Evolutionary conservation across 2,113 vertebrate genomes (phyloP).

Genomic region (Pampusana beccarii): DNA sequence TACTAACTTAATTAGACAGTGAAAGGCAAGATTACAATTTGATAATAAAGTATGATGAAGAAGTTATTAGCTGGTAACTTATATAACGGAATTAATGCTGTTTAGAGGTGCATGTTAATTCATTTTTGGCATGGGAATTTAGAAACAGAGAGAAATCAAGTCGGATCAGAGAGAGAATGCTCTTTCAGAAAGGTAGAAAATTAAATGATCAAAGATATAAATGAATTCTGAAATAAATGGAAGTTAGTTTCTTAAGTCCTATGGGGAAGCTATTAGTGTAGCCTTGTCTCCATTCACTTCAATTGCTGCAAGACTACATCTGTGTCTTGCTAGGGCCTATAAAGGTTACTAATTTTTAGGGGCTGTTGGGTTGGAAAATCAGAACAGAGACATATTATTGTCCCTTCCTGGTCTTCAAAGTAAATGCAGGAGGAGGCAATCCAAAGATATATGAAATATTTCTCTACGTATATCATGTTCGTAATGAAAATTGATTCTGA

Average conservation of each 20-base stretch:
- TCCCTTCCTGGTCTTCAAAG: background rate
- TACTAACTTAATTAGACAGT: background rate
- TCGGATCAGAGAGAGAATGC: background rate
- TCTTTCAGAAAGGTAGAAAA: background rate
- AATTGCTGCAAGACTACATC: background rate
- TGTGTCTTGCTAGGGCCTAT: background rate
- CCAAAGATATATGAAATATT: background rate
- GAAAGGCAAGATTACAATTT: background rate
- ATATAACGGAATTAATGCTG: background rate
- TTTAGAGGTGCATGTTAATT: background rate
- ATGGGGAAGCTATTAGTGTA: background rate
- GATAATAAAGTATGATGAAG: background rate
- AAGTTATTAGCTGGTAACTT: conserved; percentile 7
- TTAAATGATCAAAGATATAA: background rate
- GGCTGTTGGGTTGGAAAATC: background rate
- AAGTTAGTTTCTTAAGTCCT: background rate
- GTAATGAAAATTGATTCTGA: background rate
- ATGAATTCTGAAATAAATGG: background rate
- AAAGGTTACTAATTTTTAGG: background rate
- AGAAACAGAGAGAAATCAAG: background rate
- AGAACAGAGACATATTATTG: background rate
- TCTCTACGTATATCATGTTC: background rate
- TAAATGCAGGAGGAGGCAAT: background rate
- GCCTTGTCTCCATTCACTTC: background rate
- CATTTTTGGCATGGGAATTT: background rate